These are phyloP conservation scores for Aotus griseimembra DNA, from an alignment of 2,797 vertebrate species.

Conservation along the genomic window DNA sequence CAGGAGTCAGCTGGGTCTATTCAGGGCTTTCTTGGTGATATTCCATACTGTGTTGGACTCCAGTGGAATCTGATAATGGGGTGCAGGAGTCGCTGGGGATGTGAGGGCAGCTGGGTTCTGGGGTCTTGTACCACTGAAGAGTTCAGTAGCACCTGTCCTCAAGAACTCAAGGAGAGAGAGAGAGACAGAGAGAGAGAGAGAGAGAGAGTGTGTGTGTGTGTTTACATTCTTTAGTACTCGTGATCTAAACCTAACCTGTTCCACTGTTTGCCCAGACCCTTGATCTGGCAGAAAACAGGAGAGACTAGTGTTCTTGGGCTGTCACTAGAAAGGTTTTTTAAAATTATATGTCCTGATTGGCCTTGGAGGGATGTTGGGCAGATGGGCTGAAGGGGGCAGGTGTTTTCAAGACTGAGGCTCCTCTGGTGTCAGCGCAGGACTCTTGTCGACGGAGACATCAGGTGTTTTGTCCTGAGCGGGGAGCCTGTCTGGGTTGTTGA, in stretches of 20 bases:
- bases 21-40: background rate
- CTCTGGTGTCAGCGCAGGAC: accelerated
- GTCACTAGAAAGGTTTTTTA: background rate
- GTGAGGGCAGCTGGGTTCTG: background rate
- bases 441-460: background rate
- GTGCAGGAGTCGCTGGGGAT: background rate
- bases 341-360: background rate
- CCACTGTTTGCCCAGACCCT: background rate
- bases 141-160: background rate
- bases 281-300: background rate
- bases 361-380: background rate
- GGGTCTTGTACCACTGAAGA: background rate
- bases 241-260: background rate
- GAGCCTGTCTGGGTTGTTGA: background rate
- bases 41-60: background rate
- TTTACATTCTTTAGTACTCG: too few species aligned
- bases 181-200: too few species aligned
- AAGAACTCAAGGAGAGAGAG: background rate
- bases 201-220: too few species aligned
- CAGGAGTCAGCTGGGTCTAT: background rate
- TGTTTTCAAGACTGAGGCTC: background rate
- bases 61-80: background rate
- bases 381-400: background rate
- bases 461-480: background rate
- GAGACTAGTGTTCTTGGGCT: background rate